phyloP scores from a whole-genome alignment of 2,888 invertebrate species.

The Tridacna gigas region DNA sequence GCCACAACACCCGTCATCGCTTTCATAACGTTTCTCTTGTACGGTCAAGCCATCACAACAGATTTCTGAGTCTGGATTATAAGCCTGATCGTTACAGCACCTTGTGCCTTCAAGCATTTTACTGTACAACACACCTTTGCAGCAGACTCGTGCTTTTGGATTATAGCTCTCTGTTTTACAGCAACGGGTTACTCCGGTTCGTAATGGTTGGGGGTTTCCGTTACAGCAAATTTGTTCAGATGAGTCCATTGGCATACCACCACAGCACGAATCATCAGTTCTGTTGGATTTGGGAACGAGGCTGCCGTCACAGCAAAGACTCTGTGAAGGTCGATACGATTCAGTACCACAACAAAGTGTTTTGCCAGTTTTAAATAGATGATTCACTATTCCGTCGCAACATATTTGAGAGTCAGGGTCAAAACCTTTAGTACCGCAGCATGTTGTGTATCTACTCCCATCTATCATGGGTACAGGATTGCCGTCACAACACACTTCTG shows the following conservation, averaged over 20 bases:
- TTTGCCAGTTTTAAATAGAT: conserved; percentile 12
- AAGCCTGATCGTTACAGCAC: conserved; percentile 45
- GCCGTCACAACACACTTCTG: conserved; percentile 49
- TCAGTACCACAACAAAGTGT: conserved; percentile 42
- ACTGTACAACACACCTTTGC: conserved; percentile 34
- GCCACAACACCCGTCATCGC: conserved; percentile 56
- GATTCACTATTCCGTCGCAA: conserved; percentile 42
- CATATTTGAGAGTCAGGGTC: conserved; percentile 45
- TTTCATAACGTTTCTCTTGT: conserved; percentile 23
- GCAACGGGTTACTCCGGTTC: conserved; percentile 41
- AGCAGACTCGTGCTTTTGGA: conserved; percentile 45
- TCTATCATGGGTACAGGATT: conserved; percentile 6
- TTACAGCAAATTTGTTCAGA: conserved; percentile 29
- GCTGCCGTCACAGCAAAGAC: conserved; percentile 48
- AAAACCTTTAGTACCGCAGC: conserved; percentile 41
- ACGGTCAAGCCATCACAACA: conserved; percentile 47
- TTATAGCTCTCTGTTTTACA: conserved; percentile 54
- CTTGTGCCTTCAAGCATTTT: conserved; percentile 36
- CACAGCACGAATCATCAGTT: conserved; percentile 52
- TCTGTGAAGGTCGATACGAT: conserved; percentile 34
- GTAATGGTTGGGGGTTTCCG: conserved; percentile 39
- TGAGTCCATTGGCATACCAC: conserved; percentile 44
- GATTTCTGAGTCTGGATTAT: conserved; percentile 38
- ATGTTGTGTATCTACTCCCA: neutral
- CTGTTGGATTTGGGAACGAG: conserved; percentile 38